Evolutionary conservation across 2,797 vertebrate species (phyloP), one percentile per base, ranked within the genome.

Genomic region (Rhinatrema bivittatum): DNA sequence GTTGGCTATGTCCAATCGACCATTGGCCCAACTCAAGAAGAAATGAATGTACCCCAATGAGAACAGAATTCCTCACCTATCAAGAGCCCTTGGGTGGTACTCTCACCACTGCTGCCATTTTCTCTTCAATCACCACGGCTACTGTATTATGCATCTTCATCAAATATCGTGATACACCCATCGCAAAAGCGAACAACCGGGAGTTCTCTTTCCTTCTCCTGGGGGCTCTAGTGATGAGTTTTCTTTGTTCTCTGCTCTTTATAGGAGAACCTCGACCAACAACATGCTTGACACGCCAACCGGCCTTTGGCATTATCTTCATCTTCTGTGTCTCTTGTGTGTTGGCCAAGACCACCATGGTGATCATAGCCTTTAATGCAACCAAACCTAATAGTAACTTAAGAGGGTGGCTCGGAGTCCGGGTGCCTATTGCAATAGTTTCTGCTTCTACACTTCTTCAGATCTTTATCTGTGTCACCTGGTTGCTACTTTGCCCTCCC

Each of bases 211-310:
- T 37, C 29, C n/a, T 40, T 21, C 18, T 39, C 10, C 19, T 39
- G 30, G 15, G 39, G 13, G 39, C 36, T 4, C 29, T 46, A 20
- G 16, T n/a, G 4, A 30, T 36, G 10, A 65, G 37, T 7, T 54
- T 54, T 8, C 29, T 65, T 4, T 34, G 43, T 15, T 28, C 53
- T n/a, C 30, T 61, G 20, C 29, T 39, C 6, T 27, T 55, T 25
- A 32, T 46, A 22, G 42, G 34, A 17, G 38, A 32, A 10, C 42
- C 42, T 7, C 17, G 36, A n/a, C 9, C 23, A 10, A 24, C n/a
- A n/a, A n/a, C n/a, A n/a, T n/a, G n/a, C n/a, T n/a, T n/a, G n/a
- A n/a, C n/a, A n/a, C n/a, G n/a, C n/a, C n/a, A n/a, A n/a, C n/a
- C n/a, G n/a, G n/a, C n/a, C n/a, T n/a, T n/a, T n/a, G n/a, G n/a